phyloP scores from a whole-genome alignment of 2,888 invertebrate genomes.

The Incurvaria masculella region DNA sequence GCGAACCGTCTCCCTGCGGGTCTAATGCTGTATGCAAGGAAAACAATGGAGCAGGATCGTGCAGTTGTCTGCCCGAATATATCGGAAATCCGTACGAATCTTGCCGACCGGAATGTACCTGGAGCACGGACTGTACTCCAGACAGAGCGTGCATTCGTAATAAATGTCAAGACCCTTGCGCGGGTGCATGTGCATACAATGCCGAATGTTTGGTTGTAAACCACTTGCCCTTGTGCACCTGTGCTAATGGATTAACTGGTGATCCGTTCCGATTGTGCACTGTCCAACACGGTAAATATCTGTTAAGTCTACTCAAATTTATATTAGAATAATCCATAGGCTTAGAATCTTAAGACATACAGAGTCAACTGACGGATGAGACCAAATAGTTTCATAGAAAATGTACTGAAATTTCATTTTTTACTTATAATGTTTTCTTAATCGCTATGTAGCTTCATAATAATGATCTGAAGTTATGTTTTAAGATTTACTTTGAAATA shows the following conservation, averaged over 20 bases:
- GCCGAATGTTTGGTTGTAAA: conserved; percentile 70
- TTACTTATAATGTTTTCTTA: no score
- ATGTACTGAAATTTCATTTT: no score
- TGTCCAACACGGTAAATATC: conserved; percentile 28
- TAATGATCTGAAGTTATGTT: no score
- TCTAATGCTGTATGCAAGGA: conserved; percentile 62
- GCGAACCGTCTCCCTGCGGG: conserved; percentile 62
- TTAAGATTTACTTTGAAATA: no score
- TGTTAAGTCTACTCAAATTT: background rate
- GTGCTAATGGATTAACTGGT: conserved; percentile 65
- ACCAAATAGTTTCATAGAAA: no score
- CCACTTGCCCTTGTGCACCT: conserved; percentile 67
- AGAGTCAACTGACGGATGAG: no score
- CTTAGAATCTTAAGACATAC: no score
- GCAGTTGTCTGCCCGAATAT: conserved; percentile 68
- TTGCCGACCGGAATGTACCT: conserved; percentile 71
- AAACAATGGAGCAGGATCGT: conserved; percentile 59
- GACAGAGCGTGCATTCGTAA: conserved; percentile 68
- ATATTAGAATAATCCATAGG: no score
- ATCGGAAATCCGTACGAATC: conserved; percentile 78
- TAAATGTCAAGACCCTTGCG: conserved; percentile 76
- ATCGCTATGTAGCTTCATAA: no score
- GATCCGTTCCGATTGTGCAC: conserved; percentile 68
- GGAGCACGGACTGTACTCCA: conserved; percentile 69
- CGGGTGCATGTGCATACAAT: conserved; percentile 70